A percentile compares a stretch with the other conserved stretches of the same genome.
These are phyloP conservation scores for Fratercula arctica DNA, from an alignment of 2,797 vertebrate genomes.

Conservation along the genomic window DNA sequence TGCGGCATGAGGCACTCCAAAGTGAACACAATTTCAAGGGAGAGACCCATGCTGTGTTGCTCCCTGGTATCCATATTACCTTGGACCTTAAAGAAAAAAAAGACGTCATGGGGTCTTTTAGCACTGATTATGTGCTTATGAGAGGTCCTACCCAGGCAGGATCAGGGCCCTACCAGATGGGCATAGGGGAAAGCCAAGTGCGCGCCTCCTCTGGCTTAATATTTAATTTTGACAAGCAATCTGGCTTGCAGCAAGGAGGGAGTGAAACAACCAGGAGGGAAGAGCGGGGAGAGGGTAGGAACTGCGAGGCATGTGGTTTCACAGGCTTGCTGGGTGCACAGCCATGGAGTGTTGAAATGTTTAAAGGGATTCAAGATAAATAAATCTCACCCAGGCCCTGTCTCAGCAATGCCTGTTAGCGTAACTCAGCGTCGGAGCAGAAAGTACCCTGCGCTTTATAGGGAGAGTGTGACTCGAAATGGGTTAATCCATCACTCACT, in stretches of 20 bases:
- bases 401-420: slow-evolving; percentile 13
- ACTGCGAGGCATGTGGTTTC: slow-evolving; percentile 38
- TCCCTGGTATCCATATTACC: neutral
- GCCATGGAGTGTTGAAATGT: slow-evolving; percentile 56
- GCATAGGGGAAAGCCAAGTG: neutral
- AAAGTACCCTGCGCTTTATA: neutral
- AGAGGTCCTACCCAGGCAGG: neutral
- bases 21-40: neutral
- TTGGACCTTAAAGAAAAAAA: neutral
- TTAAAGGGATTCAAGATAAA: slow-evolving; percentile 69
- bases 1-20: neutral
- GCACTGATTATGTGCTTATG: neutral
- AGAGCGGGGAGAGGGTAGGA: neutral
- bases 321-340: slow-evolving; percentile 40
- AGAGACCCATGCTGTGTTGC: neutral
- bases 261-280: slow-evolving; percentile 4
- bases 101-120: neutral
- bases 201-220: neutral
- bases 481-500: slow-evolving; percentile 51
- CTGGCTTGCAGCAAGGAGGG: neutral
- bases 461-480: neutral
- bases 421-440: neutral
- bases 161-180: neutral
- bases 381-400: slow-evolving; percentile 31
- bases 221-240: slow-evolving; percentile 12